A percentile compares a stretch with the other conserved stretches of the same genome.
Evolutionary conservation across 2,888 invertebrate genomes (phyloP).

Genomic region (Spatulosminthurus flaviceps): DNA sequence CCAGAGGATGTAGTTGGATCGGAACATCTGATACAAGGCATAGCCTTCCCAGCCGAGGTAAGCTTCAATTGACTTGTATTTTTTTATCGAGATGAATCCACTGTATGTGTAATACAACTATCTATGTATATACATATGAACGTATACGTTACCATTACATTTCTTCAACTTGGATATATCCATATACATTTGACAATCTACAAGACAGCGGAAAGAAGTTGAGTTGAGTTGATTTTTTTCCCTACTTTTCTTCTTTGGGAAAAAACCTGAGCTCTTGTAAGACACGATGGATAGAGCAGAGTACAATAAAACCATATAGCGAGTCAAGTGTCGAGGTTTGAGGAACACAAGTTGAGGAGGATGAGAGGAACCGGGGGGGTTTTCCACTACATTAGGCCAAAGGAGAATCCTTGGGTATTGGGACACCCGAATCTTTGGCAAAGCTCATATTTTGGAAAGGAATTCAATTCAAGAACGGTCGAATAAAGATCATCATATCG

Average conservation of each 20-base stretch:
- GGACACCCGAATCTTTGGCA: conserved; percentile 27
- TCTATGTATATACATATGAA: neutral
- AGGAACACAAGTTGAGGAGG: conserved; percentile 8
- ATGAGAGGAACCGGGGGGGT: neutral
- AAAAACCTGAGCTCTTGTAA: conserved; percentile 4
- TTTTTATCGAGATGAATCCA: neutral
- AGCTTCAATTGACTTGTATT: conserved; percentile 66
- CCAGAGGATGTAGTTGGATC: conserved; percentile 89
- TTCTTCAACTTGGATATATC: too few species aligned
- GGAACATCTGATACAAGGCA: conserved; percentile 94
- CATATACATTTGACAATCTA: too few species aligned
- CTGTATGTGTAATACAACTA: neutral
- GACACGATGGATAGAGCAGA: neutral
- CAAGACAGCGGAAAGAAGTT: too few species aligned
- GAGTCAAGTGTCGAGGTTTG: conserved; percentile 44
- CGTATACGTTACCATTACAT: too few species aligned
- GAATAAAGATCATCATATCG: conserved; percentile 38
- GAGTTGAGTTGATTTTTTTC: too few species aligned
- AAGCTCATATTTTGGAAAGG: conserved; percentile 52
- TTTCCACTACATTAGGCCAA: conserved; percentile 43
- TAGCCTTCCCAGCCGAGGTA: conserved; percentile 97
- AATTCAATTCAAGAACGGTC: conserved; percentile 51
- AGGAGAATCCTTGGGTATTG: neutral
- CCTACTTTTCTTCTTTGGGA: too few species aligned
- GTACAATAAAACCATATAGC: conserved; percentile 16